Evolutionary conservation across 2,888 invertebrate species (phyloP).

Genomic region (Heliothis peltigera): DNA sequence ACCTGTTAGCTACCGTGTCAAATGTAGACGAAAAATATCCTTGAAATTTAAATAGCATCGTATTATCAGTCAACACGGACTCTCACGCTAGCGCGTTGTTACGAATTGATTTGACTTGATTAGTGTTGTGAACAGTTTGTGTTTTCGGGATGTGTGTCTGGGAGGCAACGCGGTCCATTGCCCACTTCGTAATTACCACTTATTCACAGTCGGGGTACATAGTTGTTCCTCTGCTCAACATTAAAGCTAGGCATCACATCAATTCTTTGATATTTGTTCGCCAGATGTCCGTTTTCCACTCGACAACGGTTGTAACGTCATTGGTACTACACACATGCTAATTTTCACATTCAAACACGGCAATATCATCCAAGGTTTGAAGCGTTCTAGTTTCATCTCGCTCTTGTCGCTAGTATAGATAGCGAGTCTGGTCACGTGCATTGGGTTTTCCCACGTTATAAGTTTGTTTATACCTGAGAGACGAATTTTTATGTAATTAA

Average conservation of each 20-base stretch:
- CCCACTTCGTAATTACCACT: conserved; percentile 34
- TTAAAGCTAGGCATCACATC: conserved; percentile 26
- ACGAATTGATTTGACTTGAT: conserved; percentile 54
- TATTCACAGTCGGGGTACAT: conserved; percentile 38
- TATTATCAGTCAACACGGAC: conserved; percentile 43
- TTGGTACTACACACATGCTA: conserved; percentile 70
- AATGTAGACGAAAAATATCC: conserved; percentile 59
- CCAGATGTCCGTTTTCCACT: conserved; percentile 63
- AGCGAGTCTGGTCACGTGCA: conserved; percentile 44
- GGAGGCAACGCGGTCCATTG: conserved; percentile 35
- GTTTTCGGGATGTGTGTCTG: conserved; percentile 41
- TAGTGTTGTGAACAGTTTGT: conserved; percentile 37
- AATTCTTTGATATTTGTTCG: conserved; percentile 32
- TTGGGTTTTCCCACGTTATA: conserved; percentile 41
- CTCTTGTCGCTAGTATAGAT: conserved; percentile 47
- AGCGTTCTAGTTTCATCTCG: conserved; percentile 64
- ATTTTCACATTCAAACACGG: conserved; percentile 75
- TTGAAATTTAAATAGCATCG: conserved; percentile 58
- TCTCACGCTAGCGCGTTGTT: conserved; percentile 38
- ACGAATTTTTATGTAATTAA: conserved; percentile 37
- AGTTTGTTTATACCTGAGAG: conserved; percentile 28
- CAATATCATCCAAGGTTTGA: conserved; percentile 73
- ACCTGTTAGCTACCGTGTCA: conserved; percentile 42
- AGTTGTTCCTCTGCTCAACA: conserved; percentile 11
- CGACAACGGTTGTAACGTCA: conserved; percentile 59